Percentiles rank a stretch among this genome's conserved stretches.
Evolutionary conservation across 2,888 invertebrate species (phyloP).

Genomic region (Synanthedon tipuliformis): DNA sequence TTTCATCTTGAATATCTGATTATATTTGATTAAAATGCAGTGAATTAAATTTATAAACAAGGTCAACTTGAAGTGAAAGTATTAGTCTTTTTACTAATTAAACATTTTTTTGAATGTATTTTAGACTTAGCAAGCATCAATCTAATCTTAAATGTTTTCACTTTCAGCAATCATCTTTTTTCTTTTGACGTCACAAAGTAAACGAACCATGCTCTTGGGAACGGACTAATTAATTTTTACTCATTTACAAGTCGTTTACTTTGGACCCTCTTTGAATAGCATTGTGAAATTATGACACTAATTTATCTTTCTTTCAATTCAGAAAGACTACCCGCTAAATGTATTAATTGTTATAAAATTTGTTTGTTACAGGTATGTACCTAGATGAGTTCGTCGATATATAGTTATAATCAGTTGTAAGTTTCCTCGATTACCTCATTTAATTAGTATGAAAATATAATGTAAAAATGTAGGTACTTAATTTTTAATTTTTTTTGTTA

Average conservation of each 20-base stretch:
- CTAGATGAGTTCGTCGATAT: too few species aligned
- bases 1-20: too few species aligned
- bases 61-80: too few species aligned
- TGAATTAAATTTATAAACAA: too few species aligned
- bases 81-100: too few species aligned
- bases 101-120: not conserved
- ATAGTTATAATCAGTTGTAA: too few species aligned
- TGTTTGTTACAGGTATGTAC: slow-evolving; percentile 11
- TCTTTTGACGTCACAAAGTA: slow-evolving; percentile 22
- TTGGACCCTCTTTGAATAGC: slow-evolving; percentile 10
- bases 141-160: slow-evolving; percentile 25
- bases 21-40: too few species aligned
- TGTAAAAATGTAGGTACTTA: too few species aligned
- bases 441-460: too few species aligned
- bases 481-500: too few species aligned
- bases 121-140: slow-evolving; percentile 21
- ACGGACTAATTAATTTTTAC: slow-evolving; percentile 51
- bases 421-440: too few species aligned
- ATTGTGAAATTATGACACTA: slow-evolving; percentile 19
- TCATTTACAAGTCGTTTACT: slow-evolving; percentile 45
- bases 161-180: slow-evolving; percentile 37
- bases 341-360: slow-evolving; percentile 5
- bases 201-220: slow-evolving; percentile 22
- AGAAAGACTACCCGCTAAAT: slow-evolving; percentile 9
- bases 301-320: slow-evolving; percentile 12